Percentiles rank a stretch among this genome's conserved stretches.
phyloP scores from a whole-genome alignment of 2,113 vertebrate genomes.

The Lepidiolamprologus cunningtoni region DNA sequence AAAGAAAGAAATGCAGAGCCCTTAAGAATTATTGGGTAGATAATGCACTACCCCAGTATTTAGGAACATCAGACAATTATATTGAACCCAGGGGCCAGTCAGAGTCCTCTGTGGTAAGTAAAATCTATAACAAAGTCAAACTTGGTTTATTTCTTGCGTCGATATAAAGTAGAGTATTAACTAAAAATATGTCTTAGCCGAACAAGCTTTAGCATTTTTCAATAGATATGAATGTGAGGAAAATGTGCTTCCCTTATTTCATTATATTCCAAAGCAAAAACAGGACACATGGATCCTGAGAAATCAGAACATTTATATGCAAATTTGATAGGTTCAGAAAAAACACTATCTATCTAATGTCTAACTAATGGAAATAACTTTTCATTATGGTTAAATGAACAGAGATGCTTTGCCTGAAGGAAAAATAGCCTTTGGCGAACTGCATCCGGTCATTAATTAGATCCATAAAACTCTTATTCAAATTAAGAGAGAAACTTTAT shows the following conservation, averaged over 20 bases:
- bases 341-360: background rate
- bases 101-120: background rate
- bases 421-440: slow-evolving; percentile 13
- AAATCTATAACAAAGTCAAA: background rate
- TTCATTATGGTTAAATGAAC: slow-evolving; percentile 29
- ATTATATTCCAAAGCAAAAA: background rate
- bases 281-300: background rate
- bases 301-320: background rate
- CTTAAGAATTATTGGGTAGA: background rate
- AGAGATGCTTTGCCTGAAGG: slow-evolving; percentile 16
- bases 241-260: background rate
- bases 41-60: background rate
- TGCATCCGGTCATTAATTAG: slow-evolving; percentile 35
- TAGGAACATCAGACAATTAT: background rate
- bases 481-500: slow-evolving; percentile 22
- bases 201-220: background rate
- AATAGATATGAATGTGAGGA: background rate
- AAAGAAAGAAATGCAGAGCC: background rate
- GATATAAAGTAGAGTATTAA: background rate
- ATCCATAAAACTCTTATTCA: slow-evolving; percentile 11
- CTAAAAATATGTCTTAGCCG: background rate
- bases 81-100: background rate
- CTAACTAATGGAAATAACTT: background rate
- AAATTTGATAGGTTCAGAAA: background rate
- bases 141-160: background rate